Percentiles rank a stretch among this genome's conserved stretches.
phyloP scores from a whole-genome alignment of 1,140 invertebrate genomes.

The Aphaenogaster rudis region DNA sequence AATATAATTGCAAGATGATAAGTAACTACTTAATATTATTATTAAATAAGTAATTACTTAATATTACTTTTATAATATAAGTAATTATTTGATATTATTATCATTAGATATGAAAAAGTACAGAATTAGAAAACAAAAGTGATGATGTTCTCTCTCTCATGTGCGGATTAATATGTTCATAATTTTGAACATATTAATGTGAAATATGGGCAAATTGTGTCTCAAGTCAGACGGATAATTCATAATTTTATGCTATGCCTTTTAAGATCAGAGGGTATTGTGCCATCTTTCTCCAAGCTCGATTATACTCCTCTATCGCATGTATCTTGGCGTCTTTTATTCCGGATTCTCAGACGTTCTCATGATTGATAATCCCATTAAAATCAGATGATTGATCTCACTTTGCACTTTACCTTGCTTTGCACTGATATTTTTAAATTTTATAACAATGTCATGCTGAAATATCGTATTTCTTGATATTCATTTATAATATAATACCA shows the following conservation, averaged over 20 bases:
- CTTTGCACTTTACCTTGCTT: neutral
- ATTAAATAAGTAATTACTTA: neutral
- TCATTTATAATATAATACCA: neutral
- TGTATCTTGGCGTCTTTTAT: slow-evolving; percentile 4
- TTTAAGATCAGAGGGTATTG: neutral
- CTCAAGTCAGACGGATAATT: neutral
- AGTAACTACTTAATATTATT: slow-evolving; percentile 8
- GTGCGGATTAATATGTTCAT: neutral
- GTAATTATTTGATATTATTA: neutral
- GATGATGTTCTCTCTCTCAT: neutral
- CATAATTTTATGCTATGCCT: neutral
- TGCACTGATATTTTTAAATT: neutral
- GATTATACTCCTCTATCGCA: slow-evolving; percentile 39
- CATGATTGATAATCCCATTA: slow-evolving; percentile 38
- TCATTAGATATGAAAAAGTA: neutral
- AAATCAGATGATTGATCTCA: slow-evolving; percentile 23
- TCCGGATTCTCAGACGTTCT: slow-evolving; percentile 13
- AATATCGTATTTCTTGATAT: slow-evolving; percentile 20
- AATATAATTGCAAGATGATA: neutral
- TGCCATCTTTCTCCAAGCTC: slow-evolving; percentile 20
- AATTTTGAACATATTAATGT: neutral
- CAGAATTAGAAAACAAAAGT: neutral
- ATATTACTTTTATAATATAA: neutral
- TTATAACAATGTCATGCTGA: neutral
- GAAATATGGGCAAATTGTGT: neutral